Conservation (phyloP, 1,140 invertebrate genomes). For the Cheumatopsyche charites region DNA sequence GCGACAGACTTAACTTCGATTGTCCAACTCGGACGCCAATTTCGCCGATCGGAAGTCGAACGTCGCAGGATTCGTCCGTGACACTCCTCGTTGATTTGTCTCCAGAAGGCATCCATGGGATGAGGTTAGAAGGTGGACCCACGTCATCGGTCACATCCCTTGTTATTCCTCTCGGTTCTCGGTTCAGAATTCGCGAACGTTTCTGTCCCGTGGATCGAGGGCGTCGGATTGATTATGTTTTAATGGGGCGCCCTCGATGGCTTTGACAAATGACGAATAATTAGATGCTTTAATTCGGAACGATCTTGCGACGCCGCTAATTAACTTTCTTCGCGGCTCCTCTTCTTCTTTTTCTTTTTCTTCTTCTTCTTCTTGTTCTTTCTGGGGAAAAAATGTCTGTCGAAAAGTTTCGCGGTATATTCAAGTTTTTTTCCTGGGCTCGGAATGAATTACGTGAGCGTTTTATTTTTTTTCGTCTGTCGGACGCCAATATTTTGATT, state of each 20-base stretch:
- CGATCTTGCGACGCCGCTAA: neutral
- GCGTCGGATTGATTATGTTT: constrained; percentile 16
- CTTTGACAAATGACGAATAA: constrained; percentile 25
- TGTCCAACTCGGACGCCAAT: neutral
- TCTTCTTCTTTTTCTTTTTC: neutral
- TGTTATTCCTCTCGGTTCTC: neutral
- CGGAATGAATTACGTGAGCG: too few species aligned
- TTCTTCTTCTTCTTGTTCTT: neutral
- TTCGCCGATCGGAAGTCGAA: neutral
- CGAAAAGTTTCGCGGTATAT: neutral
- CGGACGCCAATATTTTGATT: too few species aligned
- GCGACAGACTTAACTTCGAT: too few species aligned
- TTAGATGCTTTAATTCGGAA: constrained; percentile 6
- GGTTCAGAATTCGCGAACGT: neutral
- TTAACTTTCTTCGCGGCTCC: neutral
- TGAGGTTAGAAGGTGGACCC: constrained; percentile 1
- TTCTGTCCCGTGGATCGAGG: neutral
- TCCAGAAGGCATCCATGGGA: neutral
- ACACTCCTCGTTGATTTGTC: neutral
- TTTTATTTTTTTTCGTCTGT: too few species aligned
- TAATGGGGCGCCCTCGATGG: neutral
- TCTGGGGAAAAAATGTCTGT: neutral
- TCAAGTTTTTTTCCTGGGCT: neutral
- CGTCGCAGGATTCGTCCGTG: neutral
- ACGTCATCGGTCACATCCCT: constrained; percentile 21